phyloP scores from a whole-genome alignment of 2,797 vertebrate genomes.

The Lycodopsis pacificus region DNA sequence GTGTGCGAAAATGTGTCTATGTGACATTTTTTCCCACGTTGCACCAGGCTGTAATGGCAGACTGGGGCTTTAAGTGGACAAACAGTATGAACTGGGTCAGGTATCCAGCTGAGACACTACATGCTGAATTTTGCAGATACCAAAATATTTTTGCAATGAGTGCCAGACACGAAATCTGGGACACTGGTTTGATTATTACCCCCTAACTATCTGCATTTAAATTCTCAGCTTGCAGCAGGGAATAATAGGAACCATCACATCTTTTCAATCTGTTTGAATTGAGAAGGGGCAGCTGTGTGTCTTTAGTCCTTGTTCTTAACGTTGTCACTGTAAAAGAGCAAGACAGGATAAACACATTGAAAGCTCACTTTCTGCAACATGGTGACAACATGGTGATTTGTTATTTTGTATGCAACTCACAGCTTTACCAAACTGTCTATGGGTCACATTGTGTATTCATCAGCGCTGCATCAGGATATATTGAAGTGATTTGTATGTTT shows the following conservation, averaged over 20 bases:
- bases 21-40: conserved; percentile 17
- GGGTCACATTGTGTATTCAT: background rate
- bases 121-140: conserved; percentile 75
- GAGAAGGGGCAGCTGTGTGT: background rate
- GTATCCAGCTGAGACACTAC: conserved; percentile 75
- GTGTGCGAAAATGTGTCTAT: conserved; percentile 2
- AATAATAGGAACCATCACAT: conserved; percentile 30
- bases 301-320: conserved; percentile 1
- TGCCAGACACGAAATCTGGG: conserved; percentile 71
- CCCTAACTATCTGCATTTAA: conserved; percentile 50
- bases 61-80: conserved; percentile 64
- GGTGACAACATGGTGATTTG: background rate
- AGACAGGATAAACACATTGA: background rate
- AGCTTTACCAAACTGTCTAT: conserved; percentile 8
- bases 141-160: conserved; percentile 74
- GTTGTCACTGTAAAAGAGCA: background rate
- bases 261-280: conserved; percentile 14
- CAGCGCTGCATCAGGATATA: background rate
- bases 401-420: background rate
- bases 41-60: conserved; percentile 34
- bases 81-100: conserved; percentile 75
- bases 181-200: conserved; percentile 70
- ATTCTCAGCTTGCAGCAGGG: conserved; percentile 30
- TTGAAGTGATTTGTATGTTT: background rate
- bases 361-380: conserved; percentile 6